Evolutionary conservation across 2,888 invertebrate genomes (phyloP).

Genomic region (Oegoconia quadripuncta): DNA sequence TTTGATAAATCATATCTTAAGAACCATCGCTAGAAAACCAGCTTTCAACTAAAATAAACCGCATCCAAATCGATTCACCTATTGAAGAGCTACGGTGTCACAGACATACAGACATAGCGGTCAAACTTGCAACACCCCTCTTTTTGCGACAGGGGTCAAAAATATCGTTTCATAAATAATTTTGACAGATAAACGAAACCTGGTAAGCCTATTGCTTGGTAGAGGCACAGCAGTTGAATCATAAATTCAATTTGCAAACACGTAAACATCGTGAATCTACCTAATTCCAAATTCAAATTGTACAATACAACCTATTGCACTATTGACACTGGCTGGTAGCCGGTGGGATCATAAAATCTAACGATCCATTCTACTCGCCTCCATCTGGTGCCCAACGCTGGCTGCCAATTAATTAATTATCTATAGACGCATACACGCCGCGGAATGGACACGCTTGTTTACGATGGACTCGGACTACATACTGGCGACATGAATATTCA

Average conservation of each 20-base stretch:
- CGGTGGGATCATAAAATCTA: constrained; percentile 13
- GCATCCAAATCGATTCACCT: too few species aligned
- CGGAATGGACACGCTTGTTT: constrained; percentile 64
- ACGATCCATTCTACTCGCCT: constrained; percentile 11
- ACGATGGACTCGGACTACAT: constrained; percentile 41
- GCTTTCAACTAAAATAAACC: too few species aligned
- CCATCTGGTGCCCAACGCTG: constrained; percentile 63
- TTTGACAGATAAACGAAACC: too few species aligned
- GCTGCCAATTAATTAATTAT: constrained; percentile 43
- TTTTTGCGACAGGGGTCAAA: too few species aligned
- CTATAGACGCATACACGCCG: constrained; percentile 53
- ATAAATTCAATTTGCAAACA: not conserved
- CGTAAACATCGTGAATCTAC: not conserved
- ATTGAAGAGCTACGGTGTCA: too few species aligned
- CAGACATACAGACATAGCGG: too few species aligned
- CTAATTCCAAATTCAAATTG: constrained; percentile 14
- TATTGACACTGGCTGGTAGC: constrained; percentile 4
- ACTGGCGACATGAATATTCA: constrained; percentile 59
- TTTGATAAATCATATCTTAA: too few species aligned
- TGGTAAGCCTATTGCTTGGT: too few species aligned
- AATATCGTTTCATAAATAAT: too few species aligned
- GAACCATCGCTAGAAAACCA: too few species aligned
- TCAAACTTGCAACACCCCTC: too few species aligned
- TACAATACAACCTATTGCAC: constrained; percentile 7
- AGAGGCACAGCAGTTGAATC: too few species aligned